These are phyloP conservation scores for Mionectes macconnelli DNA, from an alignment of 2,113 vertebrate genomes.

Conservation along the genomic window DNA sequence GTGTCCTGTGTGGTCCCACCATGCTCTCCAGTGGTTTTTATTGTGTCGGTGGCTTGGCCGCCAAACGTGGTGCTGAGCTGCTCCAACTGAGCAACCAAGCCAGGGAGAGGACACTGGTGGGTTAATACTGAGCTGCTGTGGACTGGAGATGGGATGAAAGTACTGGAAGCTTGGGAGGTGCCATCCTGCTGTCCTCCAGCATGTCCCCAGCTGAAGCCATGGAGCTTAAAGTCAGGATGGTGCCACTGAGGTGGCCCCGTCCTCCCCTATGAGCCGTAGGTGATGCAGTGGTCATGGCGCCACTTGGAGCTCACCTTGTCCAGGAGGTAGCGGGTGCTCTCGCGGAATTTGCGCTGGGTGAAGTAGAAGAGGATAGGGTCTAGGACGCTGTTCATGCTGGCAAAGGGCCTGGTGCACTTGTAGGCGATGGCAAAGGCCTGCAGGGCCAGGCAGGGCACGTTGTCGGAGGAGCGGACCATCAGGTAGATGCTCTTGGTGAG, in stretches of 20 bases:
- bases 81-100: accelerated
- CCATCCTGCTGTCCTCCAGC: background rate
- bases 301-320: constrained; percentile 80
- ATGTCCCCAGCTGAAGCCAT: accelerated
- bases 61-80: background rate
- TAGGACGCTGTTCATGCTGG: constrained; percentile 94
- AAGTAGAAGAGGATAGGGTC: constrained; percentile 98
- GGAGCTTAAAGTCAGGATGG: background rate
- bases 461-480: constrained; percentile 76
- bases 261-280: background rate
- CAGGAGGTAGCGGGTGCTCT: constrained; percentile 78
- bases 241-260: accelerated
- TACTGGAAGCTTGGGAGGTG: background rate
- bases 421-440: constrained; percentile 89
- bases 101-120: background rate
- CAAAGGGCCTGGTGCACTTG: constrained; percentile 91
- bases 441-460: constrained; percentile 67
- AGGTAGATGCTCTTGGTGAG: constrained; percentile 93
- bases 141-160: background rate
- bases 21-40: background rate
- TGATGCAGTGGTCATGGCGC: constrained; percentile 40
- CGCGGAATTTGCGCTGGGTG: constrained; percentile 85
- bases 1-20: background rate
- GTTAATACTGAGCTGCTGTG: accelerated
- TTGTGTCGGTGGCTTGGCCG: background rate